These are phyloP conservation scores for Microctenopoma lineatum DNA, from an alignment of 2,797 vertebrate genomes.

Conservation along the genomic window DNA sequence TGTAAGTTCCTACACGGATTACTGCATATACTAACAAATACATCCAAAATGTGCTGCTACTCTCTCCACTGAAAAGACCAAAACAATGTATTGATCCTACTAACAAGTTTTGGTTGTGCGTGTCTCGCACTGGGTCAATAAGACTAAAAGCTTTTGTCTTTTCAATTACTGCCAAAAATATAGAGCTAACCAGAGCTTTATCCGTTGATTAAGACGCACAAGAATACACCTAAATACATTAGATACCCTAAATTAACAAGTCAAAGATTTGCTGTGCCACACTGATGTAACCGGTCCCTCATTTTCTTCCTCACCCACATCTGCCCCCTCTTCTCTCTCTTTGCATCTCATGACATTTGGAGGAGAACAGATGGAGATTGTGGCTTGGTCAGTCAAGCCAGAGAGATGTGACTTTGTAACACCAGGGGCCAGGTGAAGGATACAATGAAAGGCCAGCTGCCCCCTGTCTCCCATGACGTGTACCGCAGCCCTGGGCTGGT, in stretches of 20 bases:
- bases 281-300: conserved; percentile 49
- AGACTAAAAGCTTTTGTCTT: background rate
- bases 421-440: conserved; percentile 63
- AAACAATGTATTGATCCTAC: no score
- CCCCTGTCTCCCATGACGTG: conserved; percentile 58
- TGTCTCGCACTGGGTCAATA: background rate
- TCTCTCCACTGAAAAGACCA: background rate
- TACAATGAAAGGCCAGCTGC: conserved; percentile 65
- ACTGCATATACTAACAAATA: no score
- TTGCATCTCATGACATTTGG: conserved; percentile 70
- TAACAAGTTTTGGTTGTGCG: no score
- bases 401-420: conserved; percentile 70
- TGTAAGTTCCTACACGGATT: no score
- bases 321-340: conserved; percentile 53
- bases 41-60: background rate
- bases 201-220: background rate
- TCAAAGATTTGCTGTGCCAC: conserved; percentile 52
- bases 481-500: conserved; percentile 26
- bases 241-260: background rate
- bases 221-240: conserved; percentile 18
- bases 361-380: conserved; percentile 78
- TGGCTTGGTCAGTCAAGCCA: conserved; percentile 66
- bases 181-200: conserved; percentile 2
- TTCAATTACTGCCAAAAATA: conserved; percentile 19
- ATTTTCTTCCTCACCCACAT: conserved; percentile 39